phyloP scores from a whole-genome alignment of 2,888 invertebrate genomes.

The Pandemis heparana region DNA sequence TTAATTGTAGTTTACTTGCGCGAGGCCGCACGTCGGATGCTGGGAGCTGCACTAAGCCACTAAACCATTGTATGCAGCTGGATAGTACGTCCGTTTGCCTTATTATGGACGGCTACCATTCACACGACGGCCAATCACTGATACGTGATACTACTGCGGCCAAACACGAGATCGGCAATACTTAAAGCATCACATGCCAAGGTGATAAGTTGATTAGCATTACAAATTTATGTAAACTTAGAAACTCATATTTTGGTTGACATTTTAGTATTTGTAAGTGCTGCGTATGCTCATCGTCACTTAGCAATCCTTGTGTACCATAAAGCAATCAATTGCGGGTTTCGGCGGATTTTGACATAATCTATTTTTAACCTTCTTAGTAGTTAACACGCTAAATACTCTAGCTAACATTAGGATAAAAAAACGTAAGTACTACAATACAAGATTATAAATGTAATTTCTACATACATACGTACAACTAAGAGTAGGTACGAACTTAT shows the following conservation, averaged over 20 bases:
- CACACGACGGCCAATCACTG: constrained; percentile 75
- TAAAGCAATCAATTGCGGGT: background rate
- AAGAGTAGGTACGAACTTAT: too few relatives aligned
- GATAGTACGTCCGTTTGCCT: constrained; percentile 78
- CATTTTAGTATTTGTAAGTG: constrained; percentile 16
- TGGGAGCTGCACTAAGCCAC: constrained; percentile 79
- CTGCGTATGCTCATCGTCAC: constrained; percentile 19
- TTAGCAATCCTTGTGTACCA: constrained; percentile 10
- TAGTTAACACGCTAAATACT: background rate
- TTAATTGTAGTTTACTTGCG: constrained; percentile 51
- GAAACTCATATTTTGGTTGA: constrained; percentile 48
- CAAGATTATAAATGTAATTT: too few relatives aligned
- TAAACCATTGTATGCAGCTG: constrained; percentile 85
- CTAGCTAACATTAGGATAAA: background rate
- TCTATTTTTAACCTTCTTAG: background rate
- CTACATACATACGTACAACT: too few relatives aligned
- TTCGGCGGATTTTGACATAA: background rate
- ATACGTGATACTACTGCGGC: constrained; percentile 35
- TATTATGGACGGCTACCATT: constrained; percentile 82
- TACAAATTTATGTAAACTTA: constrained; percentile 61
- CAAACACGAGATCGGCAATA: constrained; percentile 35
- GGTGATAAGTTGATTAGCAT: constrained; percentile 66
- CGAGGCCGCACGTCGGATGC: constrained; percentile 79
- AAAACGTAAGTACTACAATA: too few relatives aligned
- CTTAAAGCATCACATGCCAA: constrained; percentile 61